Evolutionary conservation across 92 coral and sea anemone species (phyloP).

Genomic region (Porites divaricata): DNA sequence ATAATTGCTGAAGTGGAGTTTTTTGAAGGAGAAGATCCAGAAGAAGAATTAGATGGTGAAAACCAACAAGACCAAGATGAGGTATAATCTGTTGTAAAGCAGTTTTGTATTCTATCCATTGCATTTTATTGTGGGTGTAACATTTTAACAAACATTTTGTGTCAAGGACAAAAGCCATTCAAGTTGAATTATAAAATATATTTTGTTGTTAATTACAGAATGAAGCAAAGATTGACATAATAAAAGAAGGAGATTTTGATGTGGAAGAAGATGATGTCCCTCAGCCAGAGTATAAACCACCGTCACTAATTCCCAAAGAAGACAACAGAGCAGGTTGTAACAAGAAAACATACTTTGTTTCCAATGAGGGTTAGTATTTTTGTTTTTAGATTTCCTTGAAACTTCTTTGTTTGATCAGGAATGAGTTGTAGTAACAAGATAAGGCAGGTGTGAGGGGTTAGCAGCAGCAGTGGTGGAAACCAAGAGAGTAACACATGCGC

Average conservation of each 20-base stretch:
- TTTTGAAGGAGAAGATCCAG: slow-evolving; percentile 94
- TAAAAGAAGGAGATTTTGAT: slow-evolving; percentile 90
- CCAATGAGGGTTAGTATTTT: slow-evolving; percentile 79
- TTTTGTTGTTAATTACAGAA: slow-evolving; percentile 33
- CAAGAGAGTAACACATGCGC: no score
- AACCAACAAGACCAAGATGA: slow-evolving; percentile 52
- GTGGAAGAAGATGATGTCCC: slow-evolving; percentile 95
- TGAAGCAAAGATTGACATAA: slow-evolving; percentile 70
- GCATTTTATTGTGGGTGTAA: not conserved
- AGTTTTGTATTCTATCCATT: not conserved
- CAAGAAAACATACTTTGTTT: slow-evolving; percentile 96
- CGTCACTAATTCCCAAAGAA: slow-evolving; percentile 85
- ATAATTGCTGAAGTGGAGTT: slow-evolving; percentile 96
- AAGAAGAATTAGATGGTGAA: slow-evolving; percentile 65
- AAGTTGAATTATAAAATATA: no score
- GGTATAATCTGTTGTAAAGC: not conserved
- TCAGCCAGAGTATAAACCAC: slow-evolving; percentile 88
- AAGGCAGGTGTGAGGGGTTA: no score
- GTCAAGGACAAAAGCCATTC: not conserved
- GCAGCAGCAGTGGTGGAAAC: no score
- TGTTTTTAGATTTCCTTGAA: not conserved
- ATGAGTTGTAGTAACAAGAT: no score
- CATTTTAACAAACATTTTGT: not conserved
- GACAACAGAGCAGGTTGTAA: slow-evolving; percentile 93
- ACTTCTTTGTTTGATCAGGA: not conserved